Evolutionary conservation across 1,140 invertebrate species (phyloP).

Genomic region (Teleopsis dalmanni): DNA sequence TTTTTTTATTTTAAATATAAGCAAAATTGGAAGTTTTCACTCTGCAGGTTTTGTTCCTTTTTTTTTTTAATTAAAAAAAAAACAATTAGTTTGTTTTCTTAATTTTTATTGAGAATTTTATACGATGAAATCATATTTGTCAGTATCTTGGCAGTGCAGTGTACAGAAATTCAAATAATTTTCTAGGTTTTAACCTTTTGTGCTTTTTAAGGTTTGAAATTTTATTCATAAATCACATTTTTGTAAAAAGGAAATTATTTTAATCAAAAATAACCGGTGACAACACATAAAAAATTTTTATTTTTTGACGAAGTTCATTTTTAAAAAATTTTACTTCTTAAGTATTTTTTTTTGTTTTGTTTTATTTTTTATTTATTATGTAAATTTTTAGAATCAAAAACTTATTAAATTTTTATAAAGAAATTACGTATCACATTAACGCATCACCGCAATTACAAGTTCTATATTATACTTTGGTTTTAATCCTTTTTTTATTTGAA

Average conservation of each 20-base stretch:
- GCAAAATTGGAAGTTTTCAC: neutral
- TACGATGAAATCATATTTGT: neutral
- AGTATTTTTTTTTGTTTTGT: neutral
- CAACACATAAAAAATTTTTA: no score
- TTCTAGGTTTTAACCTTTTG: neutral
- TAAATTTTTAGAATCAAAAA: no score
- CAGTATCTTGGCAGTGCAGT: constrained; percentile 4
- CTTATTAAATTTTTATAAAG: neutral
- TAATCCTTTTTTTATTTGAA: no score
- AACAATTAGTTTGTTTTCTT: no score
- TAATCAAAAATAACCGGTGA: no score
- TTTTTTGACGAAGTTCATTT: constrained; percentile 12
- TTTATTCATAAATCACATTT: constrained; percentile 3
- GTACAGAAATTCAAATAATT: constrained; percentile 2
- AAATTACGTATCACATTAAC: constrained; percentile 7
- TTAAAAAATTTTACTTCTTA: neutral
- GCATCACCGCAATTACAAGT: constrained; percentile 9
- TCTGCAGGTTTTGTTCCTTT: neutral
- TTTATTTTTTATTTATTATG: neutral
- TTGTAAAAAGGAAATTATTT: no score
- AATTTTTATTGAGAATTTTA: neutral
- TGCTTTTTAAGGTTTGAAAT: neutral
- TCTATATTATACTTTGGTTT: no score
- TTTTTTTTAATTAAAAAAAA: neutral
- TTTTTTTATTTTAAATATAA: neutral